phyloP scores from a whole-genome alignment of 1,140 invertebrate species.

The Bombus balteatus region DNA sequence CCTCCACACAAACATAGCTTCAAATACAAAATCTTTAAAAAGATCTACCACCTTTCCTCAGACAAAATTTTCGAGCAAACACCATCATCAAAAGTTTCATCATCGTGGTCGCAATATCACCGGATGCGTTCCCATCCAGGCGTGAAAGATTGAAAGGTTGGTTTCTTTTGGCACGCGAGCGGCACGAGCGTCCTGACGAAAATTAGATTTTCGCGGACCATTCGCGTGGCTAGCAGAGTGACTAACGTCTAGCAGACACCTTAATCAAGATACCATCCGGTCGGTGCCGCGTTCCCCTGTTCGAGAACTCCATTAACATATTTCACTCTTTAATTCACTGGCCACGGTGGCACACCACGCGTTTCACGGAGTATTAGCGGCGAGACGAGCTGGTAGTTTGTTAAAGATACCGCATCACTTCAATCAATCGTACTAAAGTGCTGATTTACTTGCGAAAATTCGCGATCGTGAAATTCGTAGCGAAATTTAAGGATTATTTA shows the following conservation, averaged over 20 bases:
- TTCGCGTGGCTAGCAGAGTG: conserved; percentile 67
- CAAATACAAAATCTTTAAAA: too few relatives aligned
- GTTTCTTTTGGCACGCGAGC: conserved; percentile 59
- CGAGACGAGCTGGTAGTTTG: conserved; percentile 63
- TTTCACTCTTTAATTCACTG: conserved; percentile 78
- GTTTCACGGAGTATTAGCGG: conserved; percentile 76
- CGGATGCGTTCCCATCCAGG: conserved; percentile 29
- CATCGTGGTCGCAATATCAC: conserved; percentile 12
- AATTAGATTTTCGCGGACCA: conserved; percentile 77
- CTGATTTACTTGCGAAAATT: conserved; percentile 15
- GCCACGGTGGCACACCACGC: conserved; percentile 63
- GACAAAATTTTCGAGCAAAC: background rate
- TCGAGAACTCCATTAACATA: conserved; percentile 77
- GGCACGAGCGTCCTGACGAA: conserved; percentile 61
- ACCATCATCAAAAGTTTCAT: background rate
- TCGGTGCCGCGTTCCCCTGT: conserved; percentile 62
- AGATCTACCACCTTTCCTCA: too few relatives aligned
- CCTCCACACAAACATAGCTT: too few relatives aligned
- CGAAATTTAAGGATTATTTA: too few relatives aligned
- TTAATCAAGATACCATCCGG: conserved; percentile 79
- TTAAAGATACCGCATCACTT: background rate
- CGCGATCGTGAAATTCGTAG: too few relatives aligned
- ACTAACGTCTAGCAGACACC: conserved; percentile 78
- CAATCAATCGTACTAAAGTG: conserved; percentile 8
- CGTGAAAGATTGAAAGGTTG: conserved; percentile 56